phyloP scores from a whole-genome alignment of 2,888 invertebrate species.

The Idaea biselata region DNA sequence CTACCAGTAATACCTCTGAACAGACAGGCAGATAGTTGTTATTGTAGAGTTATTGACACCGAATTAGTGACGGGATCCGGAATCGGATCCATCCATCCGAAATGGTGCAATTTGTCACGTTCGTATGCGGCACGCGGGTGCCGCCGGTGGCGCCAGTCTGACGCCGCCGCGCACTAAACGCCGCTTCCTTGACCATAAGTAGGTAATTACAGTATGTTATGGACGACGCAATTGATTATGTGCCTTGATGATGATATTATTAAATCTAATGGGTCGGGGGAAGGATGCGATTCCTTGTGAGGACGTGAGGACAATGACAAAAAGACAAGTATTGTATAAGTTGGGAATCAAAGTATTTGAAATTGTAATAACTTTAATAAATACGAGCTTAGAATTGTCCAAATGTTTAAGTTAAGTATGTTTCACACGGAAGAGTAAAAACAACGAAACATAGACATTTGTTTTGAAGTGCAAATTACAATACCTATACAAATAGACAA shows the following conservation, averaged over 20 bases:
- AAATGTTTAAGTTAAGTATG: no score
- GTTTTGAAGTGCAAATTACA: no score
- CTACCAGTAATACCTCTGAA: neutral
- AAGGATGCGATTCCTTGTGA: neutral
- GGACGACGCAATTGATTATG: constrained; percentile 6
- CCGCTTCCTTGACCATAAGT: constrained; percentile 37
- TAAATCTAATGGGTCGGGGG: neutral
- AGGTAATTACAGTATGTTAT: constrained; percentile 39
- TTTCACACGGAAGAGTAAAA: no score
- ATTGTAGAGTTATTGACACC: neutral
- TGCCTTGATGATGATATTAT: constrained; percentile 6
- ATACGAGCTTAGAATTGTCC: neutral
- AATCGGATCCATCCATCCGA: constrained; percentile 22
- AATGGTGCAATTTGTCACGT: constrained; percentile 5
- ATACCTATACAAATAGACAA: no score
- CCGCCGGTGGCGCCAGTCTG: constrained; percentile 41
- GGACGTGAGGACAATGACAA: neutral
- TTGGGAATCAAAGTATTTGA: neutral
- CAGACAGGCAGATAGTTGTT: no score
- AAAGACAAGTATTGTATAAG: neutral
- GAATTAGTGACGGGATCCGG: constrained; percentile 10
- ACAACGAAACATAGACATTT: no score
- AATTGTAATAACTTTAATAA: neutral
- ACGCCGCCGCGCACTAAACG: constrained; percentile 42
- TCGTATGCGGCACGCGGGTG: constrained; percentile 48